phyloP scores from a whole-genome alignment of 2,888 invertebrate genomes.

The Zhengitettix transpicula region DNA sequence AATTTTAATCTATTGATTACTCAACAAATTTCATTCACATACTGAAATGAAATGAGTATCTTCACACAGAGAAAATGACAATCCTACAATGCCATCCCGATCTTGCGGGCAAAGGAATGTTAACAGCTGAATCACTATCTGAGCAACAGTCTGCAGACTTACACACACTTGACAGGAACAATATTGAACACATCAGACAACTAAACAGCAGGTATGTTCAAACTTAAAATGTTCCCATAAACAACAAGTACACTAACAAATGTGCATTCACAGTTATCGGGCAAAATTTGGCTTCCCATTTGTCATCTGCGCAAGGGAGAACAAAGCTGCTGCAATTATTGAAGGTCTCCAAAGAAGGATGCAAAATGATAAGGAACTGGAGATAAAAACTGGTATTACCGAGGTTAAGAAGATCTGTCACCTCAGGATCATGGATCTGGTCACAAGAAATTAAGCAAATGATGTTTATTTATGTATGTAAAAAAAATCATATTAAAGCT shows the following conservation, averaged over 20 bases:
- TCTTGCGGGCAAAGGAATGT: neutral
- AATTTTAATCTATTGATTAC: no score
- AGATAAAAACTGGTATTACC: slow-evolving; percentile 37
- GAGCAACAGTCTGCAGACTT: neutral
- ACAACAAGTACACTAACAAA: no score
- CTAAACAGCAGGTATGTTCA: neutral
- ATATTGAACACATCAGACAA: neutral
- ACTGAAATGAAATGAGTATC: no score
- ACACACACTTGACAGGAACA: neutral
- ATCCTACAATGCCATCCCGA: neutral
- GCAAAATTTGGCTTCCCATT: slow-evolving; percentile 50
- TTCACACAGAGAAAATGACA: neutral
- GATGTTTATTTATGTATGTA: neutral
- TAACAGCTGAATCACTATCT: neutral
- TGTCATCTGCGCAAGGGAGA: slow-evolving; percentile 46
- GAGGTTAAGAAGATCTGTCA: slow-evolving; percentile 54
- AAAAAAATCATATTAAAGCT: neutral
- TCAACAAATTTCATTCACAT: no score
- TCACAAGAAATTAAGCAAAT: slow-evolving; percentile 13
- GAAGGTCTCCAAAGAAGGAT: slow-evolving; percentile 35
- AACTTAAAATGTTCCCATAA: no score
- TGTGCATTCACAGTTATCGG: slow-evolving; percentile 33
- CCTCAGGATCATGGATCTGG: slow-evolving; percentile 37
- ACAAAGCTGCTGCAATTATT: slow-evolving; percentile 40
- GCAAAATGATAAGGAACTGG: slow-evolving; percentile 33